These are phyloP conservation scores for Drosophila nr. medialis DNA, from an alignment of 2,888 invertebrate species.

Conservation along the genomic window DNA sequence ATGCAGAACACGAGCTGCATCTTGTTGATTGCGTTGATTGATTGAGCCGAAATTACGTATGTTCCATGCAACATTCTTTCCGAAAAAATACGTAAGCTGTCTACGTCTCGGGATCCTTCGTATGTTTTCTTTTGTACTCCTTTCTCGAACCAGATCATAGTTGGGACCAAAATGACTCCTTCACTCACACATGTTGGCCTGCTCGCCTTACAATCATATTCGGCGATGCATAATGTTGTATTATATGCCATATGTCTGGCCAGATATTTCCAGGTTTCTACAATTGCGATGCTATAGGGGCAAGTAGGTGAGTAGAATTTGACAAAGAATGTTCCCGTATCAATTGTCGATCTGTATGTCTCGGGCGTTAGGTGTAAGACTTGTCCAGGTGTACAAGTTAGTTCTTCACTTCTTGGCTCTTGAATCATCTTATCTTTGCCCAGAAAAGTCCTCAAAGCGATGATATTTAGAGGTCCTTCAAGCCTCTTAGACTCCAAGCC, in stretches of 20 bases:
- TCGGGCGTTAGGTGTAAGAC: background rate
- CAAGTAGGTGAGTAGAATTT: conserved; percentile 19
- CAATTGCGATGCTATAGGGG: background rate
- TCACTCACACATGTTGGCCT: background rate
- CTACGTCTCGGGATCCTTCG: background rate
- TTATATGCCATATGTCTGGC: background rate
- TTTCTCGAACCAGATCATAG: conserved; percentile 9
- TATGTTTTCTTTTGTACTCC: background rate
- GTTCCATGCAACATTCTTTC: background rate
- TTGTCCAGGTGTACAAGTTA: background rate
- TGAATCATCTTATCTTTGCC: background rate
- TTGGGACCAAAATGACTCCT: background rate
- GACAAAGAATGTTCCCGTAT: conserved; percentile 6
- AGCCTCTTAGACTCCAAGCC: background rate
- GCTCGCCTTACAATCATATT: conserved; percentile 1
- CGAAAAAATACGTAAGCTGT: background rate
- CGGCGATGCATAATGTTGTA: background rate
- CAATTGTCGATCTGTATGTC: background rate
- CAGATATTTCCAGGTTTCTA: background rate
- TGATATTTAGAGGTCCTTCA: background rate
- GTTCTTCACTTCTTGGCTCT: rapidly evolving
- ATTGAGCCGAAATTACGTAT: background rate
- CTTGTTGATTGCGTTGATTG: background rate
- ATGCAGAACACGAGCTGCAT: background rate
- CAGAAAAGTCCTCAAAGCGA: background rate